Evolutionary conservation across 2,888 invertebrate species (phyloP).

Genomic region (Chorisops tibialis): DNA sequence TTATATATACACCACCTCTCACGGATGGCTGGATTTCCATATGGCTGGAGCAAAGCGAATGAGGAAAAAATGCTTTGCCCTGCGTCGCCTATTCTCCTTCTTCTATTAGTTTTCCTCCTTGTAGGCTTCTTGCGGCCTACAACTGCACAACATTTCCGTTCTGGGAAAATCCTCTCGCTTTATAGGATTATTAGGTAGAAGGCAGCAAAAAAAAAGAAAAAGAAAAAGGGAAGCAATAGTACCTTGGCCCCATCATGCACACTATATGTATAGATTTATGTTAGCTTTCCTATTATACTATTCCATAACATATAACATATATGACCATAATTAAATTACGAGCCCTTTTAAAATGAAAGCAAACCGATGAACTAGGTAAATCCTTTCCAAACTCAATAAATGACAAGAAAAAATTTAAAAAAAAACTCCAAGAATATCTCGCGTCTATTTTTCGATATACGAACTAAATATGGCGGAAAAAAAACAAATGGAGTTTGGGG

Average conservation of each 20-base stretch:
- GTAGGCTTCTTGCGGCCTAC: too few species aligned
- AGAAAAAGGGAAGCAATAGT: constrained; percentile 16
- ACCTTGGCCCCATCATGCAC: constrained; percentile 16
- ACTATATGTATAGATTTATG: background rate
- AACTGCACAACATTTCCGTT: constrained; percentile 8
- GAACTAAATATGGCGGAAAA: too few species aligned
- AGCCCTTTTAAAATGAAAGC: constrained; percentile 11
- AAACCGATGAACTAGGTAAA: constrained; percentile 19
- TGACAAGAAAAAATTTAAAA: background rate
- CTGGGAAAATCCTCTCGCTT: constrained; percentile 16
- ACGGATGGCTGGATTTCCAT: background rate
- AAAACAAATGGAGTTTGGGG: too few species aligned
- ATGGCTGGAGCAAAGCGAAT: too few species aligned
- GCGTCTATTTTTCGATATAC: too few species aligned
- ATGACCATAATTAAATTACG: constrained; percentile 17
- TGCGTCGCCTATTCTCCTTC: too few species aligned
- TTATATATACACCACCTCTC: background rate
- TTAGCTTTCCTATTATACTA: constrained; percentile 1
- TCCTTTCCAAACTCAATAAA: constrained; percentile 8
- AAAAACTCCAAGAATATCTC: background rate
- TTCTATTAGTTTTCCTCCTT: too few species aligned
- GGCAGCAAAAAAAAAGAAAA: background rate
- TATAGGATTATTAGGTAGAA: constrained; percentile 25
- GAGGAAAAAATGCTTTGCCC: too few species aligned
- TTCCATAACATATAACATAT: constrained; percentile 7